Percentiles rank a stretch among this genome's conserved stretches.
Conservation (phyloP, 2,113 vertebrate genomes). For the Vulpes ferrilata region DNA sequence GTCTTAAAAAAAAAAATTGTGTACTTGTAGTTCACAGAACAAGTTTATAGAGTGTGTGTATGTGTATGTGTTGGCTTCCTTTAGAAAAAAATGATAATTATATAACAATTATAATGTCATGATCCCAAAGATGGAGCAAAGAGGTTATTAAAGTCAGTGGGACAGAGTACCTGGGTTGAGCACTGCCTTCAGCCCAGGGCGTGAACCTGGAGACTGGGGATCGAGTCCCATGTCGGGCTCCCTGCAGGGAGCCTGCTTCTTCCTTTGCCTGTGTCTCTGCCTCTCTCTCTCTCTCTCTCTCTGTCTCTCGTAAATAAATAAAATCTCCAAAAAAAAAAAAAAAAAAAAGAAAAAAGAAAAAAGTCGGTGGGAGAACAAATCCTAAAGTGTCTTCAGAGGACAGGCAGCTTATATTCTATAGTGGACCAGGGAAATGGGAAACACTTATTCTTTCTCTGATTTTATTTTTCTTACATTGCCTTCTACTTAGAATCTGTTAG, state of each 20-base stretch:
- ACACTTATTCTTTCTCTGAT: background rate
- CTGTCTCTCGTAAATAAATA: too few relatives aligned
- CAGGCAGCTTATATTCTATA: background rate
- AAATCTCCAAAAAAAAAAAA: too few relatives aligned
- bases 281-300: too few relatives aligned
- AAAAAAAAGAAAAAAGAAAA: background rate
- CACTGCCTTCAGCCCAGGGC: too few relatives aligned
- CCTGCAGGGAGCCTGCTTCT: too few relatives aligned
- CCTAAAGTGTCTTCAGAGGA: background rate
- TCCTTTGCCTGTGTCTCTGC: too few relatives aligned
- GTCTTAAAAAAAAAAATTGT: background rate
- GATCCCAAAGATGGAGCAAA: background rate
- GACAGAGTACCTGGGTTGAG: background rate
- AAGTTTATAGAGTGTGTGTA: background rate
- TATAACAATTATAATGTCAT: background rate
- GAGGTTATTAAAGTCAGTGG: background rate
- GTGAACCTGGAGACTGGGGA: too few relatives aligned
- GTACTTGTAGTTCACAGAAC: constrained; percentile 7
- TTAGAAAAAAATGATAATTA: background rate
- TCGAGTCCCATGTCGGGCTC: too few relatives aligned
- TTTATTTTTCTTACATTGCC: constrained; percentile 27
- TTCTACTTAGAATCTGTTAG: background rate
- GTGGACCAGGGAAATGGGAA: background rate
- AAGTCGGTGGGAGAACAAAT: background rate
- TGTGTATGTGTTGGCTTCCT: background rate